Base-by-base conservation (phyloP, 2,113 vertebrate genomes). In the Ameiurus melas region DNA sequence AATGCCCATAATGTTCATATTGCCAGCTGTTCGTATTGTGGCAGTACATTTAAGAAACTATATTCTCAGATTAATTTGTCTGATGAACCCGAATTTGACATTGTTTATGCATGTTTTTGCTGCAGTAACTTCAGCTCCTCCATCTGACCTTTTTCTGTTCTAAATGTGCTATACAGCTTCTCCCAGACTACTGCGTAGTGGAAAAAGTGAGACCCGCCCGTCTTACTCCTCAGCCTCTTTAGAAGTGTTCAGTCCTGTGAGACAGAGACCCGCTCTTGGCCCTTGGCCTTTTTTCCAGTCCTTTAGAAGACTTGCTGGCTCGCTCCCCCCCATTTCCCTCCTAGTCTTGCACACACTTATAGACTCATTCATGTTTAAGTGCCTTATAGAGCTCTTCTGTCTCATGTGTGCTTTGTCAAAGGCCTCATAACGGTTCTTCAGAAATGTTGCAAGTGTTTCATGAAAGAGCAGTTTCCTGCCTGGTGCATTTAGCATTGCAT, bases 171-270 rank as follows among this genome's bases (percentile, higher is more conserved):
- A 77, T 78, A 55, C 71, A 84, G 78, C 43, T 86, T 90, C 68
- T 86, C 84, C 57, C 84, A 84, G 79, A 68, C 62, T 79, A 57
- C 75, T n/a, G 80, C 66, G 80, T 88, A n/a, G 80, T 86, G 85
- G 89, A 90, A 90, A 90, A 86, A 86, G 84, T 90, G 89, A 84
- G 83, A 88, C 84, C 86, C 84, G 47, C 87, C 84, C 73, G 83
- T 83, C 70, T 51, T 73, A 58, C 33, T 88, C 82, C 86, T 53
- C 85, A 62, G 83, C 84, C 57, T 60, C 81, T 79, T 86, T 70
- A 73, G 87, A 84, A 90, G 80, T 86, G 53, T 86, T 86, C 70
- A 58, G 58, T 86, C 80, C 87, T 79, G 36, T 79, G 80, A 85
- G 64, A 90, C 62, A 80, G 85, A 80, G 62, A 83, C 83, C 78